Evolutionary conservation across 2,888 invertebrate genomes (phyloP), one percentile per base, ranked within the genome.

Genomic region (Nephrocerus scutellatus): DNA sequence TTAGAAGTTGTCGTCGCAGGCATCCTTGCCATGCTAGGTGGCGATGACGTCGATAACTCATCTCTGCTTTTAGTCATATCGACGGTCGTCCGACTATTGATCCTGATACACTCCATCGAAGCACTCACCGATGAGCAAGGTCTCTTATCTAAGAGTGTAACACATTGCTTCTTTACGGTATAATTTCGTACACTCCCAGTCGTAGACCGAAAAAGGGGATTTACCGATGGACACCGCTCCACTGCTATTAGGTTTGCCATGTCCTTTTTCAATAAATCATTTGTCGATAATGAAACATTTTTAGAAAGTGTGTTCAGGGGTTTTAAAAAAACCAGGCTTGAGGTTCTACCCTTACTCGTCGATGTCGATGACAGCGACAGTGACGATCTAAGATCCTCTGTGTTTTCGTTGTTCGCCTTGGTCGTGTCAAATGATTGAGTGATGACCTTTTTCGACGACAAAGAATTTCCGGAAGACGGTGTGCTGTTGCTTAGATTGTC

Each of bases 211-310:
- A 10, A 8, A 22, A 22, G 23, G 10, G 23, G 8, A 8, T 9
- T 8, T 22, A 22, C 8, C 23, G 23, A 9, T 22, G 8, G 12
- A 14, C n/a, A 32, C 19, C 15, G 13, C 16, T 37, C 36, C 39
- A 32, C 10, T 30, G 39, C 37, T 5, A 36, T 24, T 12, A 33
- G 47, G 45, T 44, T 38, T 40, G 44, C 40, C 48, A 49, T 46
- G 43, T 44, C 50, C 39, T 48, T 54, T 51, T 59, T 56, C 50
- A 65, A 70, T 56, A 73, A 69, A 62, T 72, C 72, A 51, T 66
- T 69, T 21, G 70, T 63, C 25, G 72, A 70, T 46, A 70, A 55
- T 41, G 72, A 71, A 35, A 57, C 48, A 48, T 54, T 53, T 56
- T 70, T 70, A 19, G 59, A 54, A 47, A 31, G 50, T 25, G 26